phyloP scores from a whole-genome alignment of 2,888 invertebrate genomes.

The Ommatoiulus sabulosus region DNA sequence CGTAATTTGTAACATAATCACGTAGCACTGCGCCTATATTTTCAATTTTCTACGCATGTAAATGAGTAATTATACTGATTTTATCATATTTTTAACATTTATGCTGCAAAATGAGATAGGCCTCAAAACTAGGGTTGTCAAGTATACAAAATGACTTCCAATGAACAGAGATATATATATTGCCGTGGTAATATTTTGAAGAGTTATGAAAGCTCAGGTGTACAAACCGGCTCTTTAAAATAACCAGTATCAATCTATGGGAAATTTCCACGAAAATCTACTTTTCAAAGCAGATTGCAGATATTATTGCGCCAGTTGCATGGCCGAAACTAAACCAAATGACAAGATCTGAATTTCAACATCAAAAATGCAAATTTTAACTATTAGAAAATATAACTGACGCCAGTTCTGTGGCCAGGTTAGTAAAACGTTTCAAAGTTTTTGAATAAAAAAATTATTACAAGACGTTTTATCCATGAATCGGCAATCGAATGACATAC shows the following conservation, averaged over 20 bases:
- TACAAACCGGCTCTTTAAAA: not conserved
- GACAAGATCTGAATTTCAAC: not conserved
- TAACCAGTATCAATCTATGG: not conserved
- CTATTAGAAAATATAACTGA: not conserved
- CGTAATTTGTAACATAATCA: not conserved
- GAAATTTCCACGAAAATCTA: constrained; percentile 7
- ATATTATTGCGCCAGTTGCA: not conserved
- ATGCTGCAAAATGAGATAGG: not conserved
- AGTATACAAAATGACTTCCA: not conserved
- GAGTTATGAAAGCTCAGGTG: not conserved
- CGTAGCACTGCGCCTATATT: not conserved
- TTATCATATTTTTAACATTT: constrained; percentile 5
- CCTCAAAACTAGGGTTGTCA: not conserved
- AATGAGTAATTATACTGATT: constrained; percentile 10
- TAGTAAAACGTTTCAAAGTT: not conserved
- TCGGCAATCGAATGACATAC: too few relatives aligned
- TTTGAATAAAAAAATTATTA: not conserved
- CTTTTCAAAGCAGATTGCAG: not conserved
- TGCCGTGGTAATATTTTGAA: not conserved
- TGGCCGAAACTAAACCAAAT: not conserved
- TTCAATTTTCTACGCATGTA: constrained; percentile 17
- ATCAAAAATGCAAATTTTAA: not conserved
- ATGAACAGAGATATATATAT: constrained; percentile 1
- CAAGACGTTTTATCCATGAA: too few relatives aligned
- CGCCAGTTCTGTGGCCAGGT: not conserved